Evolutionary conservation across 2,113 vertebrate species (phyloP), one percentile per base, ranked within the genome.

Genomic region (Xyrauchen texanus): DNA sequence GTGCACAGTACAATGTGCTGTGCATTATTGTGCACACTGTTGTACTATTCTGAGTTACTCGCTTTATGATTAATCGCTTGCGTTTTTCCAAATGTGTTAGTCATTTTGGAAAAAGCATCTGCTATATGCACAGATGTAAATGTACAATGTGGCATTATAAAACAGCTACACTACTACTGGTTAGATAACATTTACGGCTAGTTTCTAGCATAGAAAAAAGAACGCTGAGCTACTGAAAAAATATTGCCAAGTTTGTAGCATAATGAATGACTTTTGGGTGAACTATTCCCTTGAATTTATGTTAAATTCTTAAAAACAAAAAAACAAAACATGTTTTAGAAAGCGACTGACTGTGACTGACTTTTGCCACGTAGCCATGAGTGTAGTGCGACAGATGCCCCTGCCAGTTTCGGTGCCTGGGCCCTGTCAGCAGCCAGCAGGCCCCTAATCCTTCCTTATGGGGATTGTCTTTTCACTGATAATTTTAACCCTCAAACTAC

Each of bases 371-470:
- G 82, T 88, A 81, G 89, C 89, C 86, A 86, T 87, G 88, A 90
- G 89, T 90, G 87, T 85, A 79, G 82, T 76, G 85, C 91, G 91
- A 92, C 86, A 88, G 92, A 92, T 91, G 91, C 91, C 89, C 90
- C 91, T 91, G 90, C 90, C 90, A 90, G 88, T 89, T 88, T 91
- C 90, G 88, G 88, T 78, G 82, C 70, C 79, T 80, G 74, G 64
- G 70, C 87, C 90, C 89, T 88, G 87, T 85, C 74, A 68, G 69
- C 88, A 89, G 90, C 90, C 92, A 91, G 90, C 91, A 88, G 88
- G 90, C 91, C 89, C 89, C 90, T 93, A 93, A 93, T 94, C 92
- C 92, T 89, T 91, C 89, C 90, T 94, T 93, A 94, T 93, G 92
- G 93, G 91, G 90, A 90, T 92, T 93, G 91, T 92, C 92, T 93